Conservation (phyloP, 2,113 vertebrate species). For the Ophthalmotilapia sp. region DNA sequence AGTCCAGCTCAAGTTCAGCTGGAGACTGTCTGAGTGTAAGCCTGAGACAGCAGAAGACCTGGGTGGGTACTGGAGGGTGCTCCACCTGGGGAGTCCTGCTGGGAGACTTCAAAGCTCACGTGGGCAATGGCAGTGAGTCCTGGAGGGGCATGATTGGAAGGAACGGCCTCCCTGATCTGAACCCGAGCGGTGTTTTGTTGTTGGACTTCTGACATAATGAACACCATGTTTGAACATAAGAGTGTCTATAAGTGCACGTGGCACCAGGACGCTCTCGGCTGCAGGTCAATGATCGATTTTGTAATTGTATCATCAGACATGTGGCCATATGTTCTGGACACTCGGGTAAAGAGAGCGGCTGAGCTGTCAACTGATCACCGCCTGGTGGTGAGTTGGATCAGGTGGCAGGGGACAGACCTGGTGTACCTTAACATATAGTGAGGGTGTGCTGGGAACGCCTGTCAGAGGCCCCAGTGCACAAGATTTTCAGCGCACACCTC, state of each 20-base stretch:
- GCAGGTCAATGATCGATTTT: not conserved
- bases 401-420: not conserved
- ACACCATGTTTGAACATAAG: not conserved
- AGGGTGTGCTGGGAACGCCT: not conserved
- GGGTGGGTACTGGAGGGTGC: not conserved
- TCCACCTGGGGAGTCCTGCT: not conserved
- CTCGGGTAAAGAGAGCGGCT: not conserved
- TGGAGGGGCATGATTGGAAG: not conserved
- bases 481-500: not conserved
- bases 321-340: not conserved
- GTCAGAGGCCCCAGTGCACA: not conserved
- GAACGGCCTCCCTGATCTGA: not conserved
- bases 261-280: not conserved
- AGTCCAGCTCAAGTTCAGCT: not conserved
- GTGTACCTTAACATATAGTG: accelerated
- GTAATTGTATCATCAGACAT: not conserved
- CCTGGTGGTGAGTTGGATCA: not conserved
- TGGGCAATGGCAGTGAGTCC: not conserved
- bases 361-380: not conserved
- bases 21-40: not conserved
- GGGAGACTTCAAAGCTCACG: not conserved
- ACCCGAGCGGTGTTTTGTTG: not conserved
- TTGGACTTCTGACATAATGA: not conserved
- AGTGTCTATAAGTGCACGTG: accelerated
- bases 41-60: not conserved